Conservation (phyloP, 2,113 vertebrate species). For the Natator depressus region DNA sequence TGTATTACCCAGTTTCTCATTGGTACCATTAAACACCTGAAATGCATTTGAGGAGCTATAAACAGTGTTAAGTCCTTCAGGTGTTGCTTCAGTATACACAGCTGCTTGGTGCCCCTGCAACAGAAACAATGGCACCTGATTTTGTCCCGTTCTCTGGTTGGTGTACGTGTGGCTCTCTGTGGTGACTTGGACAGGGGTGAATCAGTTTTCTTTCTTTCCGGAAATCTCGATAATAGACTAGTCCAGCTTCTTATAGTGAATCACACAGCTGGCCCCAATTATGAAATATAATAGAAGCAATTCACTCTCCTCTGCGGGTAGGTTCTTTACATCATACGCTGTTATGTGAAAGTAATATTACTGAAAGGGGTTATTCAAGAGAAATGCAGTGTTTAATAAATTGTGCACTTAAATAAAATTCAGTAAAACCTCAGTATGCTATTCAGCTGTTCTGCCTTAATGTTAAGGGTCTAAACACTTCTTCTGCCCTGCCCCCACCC, state of each 20-base stretch:
- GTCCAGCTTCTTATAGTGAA: slow-evolving; percentile 27
- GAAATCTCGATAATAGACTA: slow-evolving; percentile 33
- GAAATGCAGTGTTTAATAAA: slow-evolving; percentile 72
- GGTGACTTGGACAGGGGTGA: slow-evolving; percentile 17
- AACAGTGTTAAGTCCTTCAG: neutral
- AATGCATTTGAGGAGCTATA: neutral
- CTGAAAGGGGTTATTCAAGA: slow-evolving; percentile 73
- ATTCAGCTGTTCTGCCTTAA: slow-evolving; percentile 64
- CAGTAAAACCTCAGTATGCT: slow-evolving; percentile 66
- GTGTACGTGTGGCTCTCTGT: neutral
- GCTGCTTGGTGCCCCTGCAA: neutral
- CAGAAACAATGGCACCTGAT: neutral
- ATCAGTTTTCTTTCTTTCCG: slow-evolving; percentile 23
- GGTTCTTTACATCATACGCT: slow-evolving; percentile 65
- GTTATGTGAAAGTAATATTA: slow-evolving; percentile 66
- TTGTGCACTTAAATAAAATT: slow-evolving; percentile 67
- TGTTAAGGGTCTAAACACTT: slow-evolving; percentile 44
- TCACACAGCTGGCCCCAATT: slow-evolving; percentile 56
- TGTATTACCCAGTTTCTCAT: too few relatives aligned
- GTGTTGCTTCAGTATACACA: neutral
- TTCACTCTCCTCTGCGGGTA: slow-evolving; percentile 57
- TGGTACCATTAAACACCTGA: too few relatives aligned
- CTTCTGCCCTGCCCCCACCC: slow-evolving; percentile 2
- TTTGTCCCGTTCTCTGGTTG: slow-evolving; percentile 49
- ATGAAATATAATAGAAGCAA: slow-evolving; percentile 71